Base-by-base conservation (phyloP, 1,140 invertebrate species). In the Musca vetustissima region DNA sequence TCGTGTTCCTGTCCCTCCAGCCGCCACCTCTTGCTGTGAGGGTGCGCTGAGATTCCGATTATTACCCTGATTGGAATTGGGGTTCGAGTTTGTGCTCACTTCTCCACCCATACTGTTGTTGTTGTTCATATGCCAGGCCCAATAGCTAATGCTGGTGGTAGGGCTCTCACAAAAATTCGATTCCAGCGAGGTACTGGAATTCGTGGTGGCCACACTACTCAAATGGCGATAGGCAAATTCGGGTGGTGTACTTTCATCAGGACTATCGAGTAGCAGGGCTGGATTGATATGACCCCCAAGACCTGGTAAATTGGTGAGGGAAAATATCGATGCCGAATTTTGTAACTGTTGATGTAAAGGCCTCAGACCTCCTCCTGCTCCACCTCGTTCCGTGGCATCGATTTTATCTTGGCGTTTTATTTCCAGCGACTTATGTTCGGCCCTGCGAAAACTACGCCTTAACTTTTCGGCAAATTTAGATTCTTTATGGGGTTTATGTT, bases 211-310 rank as follows among this genome's bases (percentile, higher is more conserved):
- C 1, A 80, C 79, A 66, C 79, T 81, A 64, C 78, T 80, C 68
- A 81, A 55, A 25, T 80, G 76, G 55, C 74, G 76, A 52, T 81
- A 81, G 22, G 74, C 76, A 72, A 75, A 81, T 55, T 81, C 79
- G 13, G 79, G 79, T n/a, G 79, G 79, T 17, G 78, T 80, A 53
- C 71, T 73, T 70, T 76, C 79, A 72, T 81, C 79, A n/a, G 79
- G 79, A 11, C 79, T 81, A 64, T 81, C 79, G 25, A 80, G 59
- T 8, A 81, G 68, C 48, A 81, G 61, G 1, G 78, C 77, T 32
- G 78, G 74, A 69, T 80, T 81, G 15, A 81, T 80, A 43, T 80
- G 77, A 1, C 78, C 78, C 8, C 72, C 72, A 3, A 72, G 36
- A 14, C 68, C 66, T 1, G 76, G 78, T 43, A 79, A 22, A 36